Evolutionary conservation across 1,140 invertebrate genomes (phyloP), one percentile per base, ranked within the genome.

Genomic region (Drosophila sechellia): DNA sequence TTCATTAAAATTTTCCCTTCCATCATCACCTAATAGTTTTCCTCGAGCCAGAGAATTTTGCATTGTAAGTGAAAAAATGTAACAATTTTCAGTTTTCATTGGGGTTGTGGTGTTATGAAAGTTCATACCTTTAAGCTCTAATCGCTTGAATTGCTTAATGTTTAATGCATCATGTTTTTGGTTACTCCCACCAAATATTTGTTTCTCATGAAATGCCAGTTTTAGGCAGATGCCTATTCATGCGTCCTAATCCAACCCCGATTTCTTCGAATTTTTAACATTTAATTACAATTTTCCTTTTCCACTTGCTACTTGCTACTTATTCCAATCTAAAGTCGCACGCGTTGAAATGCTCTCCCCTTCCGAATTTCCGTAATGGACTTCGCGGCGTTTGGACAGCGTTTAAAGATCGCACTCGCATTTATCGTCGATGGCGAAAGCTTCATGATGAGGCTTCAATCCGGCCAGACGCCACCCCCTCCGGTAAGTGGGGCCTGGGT

Each of bases 1-100:
- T 89, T 89, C 84, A 89, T 89, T 89, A 90, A 84, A 89, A 90
- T 74, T 84, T 63, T 60, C 75, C 69, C 68, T 68, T 66, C 71
- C 69, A 66, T 52, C 64, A 72, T 52, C 64, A 72, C 55, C 65
- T 71, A 80, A 89, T 89, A 90, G 80, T 80, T 77, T 72, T 52
- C 39, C 43, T 57, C 46, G 54, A 46, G 39, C 43, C 34, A 22
- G 39, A 54, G 48, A 66, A 68, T 61, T 79, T 79, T 79, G 45
- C 65, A 55, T 55, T 72, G 54, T 66, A 55, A 72, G 69, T 64
- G 35, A 49, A 78, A 81, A 65, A 59, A 34, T 46, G 0, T 48
- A 10, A 35, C n/a, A 39, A 46, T 37, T 69, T 53, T 5, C 2
- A 25, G 4, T 43, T 65, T 20, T 6, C 13, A 20, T 31, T 15